These are phyloP conservation scores for Hydrotaea cyrtoneurina DNA, from an alignment of 2,888 invertebrate species.

Conservation along the genomic window DNA sequence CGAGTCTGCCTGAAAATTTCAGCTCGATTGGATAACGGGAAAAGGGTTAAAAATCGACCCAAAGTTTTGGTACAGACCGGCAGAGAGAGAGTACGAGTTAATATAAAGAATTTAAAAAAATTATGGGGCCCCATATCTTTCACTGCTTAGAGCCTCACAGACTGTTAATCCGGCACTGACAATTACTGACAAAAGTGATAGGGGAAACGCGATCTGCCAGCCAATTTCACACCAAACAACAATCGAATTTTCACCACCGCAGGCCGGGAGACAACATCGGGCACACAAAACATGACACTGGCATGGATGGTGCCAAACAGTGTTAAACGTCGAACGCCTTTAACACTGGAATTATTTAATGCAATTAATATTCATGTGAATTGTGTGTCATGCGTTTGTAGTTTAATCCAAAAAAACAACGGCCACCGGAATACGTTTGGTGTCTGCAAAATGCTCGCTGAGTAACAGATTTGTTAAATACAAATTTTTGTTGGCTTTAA, in stretches of 20 bases:
- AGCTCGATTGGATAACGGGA: too few relatives aligned
- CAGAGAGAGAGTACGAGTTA: too few relatives aligned
- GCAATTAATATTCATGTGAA: slow-evolving; percentile 22
- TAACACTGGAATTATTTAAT: neutral
- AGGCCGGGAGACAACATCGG: neutral
- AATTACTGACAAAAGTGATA: too few relatives aligned
- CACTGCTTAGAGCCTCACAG: too few relatives aligned
- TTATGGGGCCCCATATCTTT: too few relatives aligned
- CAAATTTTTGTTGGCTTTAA: slow-evolving; percentile 41
- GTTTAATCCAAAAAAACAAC: neutral
- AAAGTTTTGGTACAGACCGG: too few relatives aligned
- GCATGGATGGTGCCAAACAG: neutral
- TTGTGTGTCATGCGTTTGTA: neutral
- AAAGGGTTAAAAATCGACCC: too few relatives aligned
- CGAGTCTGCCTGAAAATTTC: too few relatives aligned
- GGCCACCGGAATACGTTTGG: slow-evolving; percentile 19
- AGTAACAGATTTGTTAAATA: slow-evolving; percentile 45
- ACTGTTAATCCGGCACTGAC: too few relatives aligned
- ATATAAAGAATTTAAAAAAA: too few relatives aligned
- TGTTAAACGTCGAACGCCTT: slow-evolving; percentile 24
- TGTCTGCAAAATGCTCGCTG: neutral
- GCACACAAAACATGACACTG: neutral
- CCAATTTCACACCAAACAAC: neutral
- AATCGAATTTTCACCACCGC: neutral
- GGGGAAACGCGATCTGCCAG: neutral